A percentile compares a stretch with the other conserved stretches of the same genome.
These are phyloP conservation scores for Perizoma affinitatum DNA, from an alignment of 2,888 invertebrate genomes.

Conservation along the genomic window DNA sequence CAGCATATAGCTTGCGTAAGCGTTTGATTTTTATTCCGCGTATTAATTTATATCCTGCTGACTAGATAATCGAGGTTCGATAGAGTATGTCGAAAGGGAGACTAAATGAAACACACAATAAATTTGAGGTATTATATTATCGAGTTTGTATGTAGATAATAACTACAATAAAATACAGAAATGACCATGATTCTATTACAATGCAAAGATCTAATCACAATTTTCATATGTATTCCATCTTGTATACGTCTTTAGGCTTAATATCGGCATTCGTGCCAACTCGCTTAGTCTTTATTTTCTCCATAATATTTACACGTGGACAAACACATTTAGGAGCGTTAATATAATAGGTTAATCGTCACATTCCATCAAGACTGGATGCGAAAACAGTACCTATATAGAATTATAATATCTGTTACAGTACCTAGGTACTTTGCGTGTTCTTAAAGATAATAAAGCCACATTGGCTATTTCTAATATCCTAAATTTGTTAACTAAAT, in stretches of 20 bases:
- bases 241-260: slow-evolving; percentile 81
- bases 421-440: too few relatives aligned
- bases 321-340: slow-evolving; percentile 31
- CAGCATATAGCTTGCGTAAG: too few relatives aligned
- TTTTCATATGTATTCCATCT: slow-evolving; percentile 80
- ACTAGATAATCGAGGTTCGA: too few relatives aligned
- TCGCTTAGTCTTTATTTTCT: slow-evolving; percentile 79
- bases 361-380: slow-evolving; percentile 21
- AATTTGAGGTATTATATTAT: slow-evolving; percentile 83
- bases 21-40: too few relatives aligned
- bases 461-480: too few relatives aligned
- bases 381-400: not conserved
- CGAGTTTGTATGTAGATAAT: slow-evolving; percentile 83
- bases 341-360: slow-evolving; percentile 25
- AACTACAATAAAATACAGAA: slow-evolving; percentile 83
- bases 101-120: slow-evolving; percentile 49
- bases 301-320: slow-evolving; percentile 71
- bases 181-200: slow-evolving; percentile 79
- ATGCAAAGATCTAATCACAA: slow-evolving; percentile 75
- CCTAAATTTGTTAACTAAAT: too few relatives aligned
- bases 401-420: too few relatives aligned
- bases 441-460: too few relatives aligned
- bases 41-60: too few relatives aligned
- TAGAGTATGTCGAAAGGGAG: too few relatives aligned
- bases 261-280: slow-evolving; percentile 73